phyloP scores from a whole-genome alignment of 2,888 invertebrate genomes.

The Pachymerium ferrugineum region DNA sequence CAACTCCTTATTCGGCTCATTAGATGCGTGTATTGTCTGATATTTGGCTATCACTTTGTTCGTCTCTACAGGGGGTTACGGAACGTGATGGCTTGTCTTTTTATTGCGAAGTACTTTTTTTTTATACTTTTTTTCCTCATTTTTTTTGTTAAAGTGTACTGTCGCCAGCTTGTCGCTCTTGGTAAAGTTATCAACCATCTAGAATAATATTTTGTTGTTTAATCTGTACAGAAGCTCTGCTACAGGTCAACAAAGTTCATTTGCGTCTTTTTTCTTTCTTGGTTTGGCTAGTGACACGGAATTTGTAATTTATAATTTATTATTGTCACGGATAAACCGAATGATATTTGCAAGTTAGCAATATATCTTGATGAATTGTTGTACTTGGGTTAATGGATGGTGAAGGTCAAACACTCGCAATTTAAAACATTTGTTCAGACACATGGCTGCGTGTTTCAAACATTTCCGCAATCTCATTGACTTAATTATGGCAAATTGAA shows the following conservation, averaged over 20 bases:
- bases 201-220: not conserved
- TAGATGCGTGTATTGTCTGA: not conserved
- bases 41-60: constrained; percentile 5
- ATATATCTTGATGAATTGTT: not conserved
- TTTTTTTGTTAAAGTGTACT: not conserved
- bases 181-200: constrained; percentile 6
- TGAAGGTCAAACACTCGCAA: not conserved
- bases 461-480: too few relatives aligned
- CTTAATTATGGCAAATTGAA: not conserved
- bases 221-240: not conserved
- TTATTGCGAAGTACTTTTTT: not conserved
- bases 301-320: too few relatives aligned
- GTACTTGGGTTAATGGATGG: not conserved
- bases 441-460: too few relatives aligned
- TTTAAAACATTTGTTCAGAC: not conserved
- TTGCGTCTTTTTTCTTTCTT: not conserved
- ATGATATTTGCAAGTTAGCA: not conserved
- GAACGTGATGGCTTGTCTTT: constrained; percentile 10
- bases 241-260: not conserved
- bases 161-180: constrained; percentile 9
- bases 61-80: not conserved
- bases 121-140: not conserved
- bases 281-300: not conserved
- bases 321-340: too few relatives aligned
- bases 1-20: not conserved